Evolutionary conservation across 2,888 invertebrate species (phyloP).

Genomic region (Notocelia uddmanniana): DNA sequence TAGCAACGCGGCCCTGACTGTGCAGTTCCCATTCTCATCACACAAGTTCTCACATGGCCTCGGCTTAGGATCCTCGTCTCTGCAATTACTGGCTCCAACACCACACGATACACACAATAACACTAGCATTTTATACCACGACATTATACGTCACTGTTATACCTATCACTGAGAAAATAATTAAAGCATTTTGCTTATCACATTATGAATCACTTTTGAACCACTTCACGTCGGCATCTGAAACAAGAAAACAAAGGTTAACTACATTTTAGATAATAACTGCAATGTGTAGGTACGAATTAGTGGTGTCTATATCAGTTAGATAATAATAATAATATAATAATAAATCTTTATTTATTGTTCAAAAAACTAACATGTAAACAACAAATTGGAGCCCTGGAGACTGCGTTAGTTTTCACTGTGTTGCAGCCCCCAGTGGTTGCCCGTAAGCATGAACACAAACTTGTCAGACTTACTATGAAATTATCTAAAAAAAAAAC

Average conservation of each 20-base stretch:
- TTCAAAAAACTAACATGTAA: too few species aligned
- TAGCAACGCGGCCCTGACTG: conserved; percentile 88
- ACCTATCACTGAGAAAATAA: conserved; percentile 33
- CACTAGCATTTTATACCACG: conserved; percentile 61
- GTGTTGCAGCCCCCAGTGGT: too few species aligned
- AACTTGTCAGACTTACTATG: too few species aligned
- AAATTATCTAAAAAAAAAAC: too few species aligned
- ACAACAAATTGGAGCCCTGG: too few species aligned
- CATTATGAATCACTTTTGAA: conserved; percentile 16
- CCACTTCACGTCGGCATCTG: conserved; percentile 24
- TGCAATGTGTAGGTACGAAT: background rate
- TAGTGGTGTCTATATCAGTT: too few species aligned
- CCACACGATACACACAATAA: conserved; percentile 56
- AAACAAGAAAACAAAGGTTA: conserved; percentile 18
- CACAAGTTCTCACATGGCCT: conserved; percentile 82
- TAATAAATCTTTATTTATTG: too few species aligned
- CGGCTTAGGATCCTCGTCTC: conserved; percentile 67
- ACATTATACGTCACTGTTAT: conserved; percentile 62
- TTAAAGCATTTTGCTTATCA: conserved; percentile 18
- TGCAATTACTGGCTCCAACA: conserved; percentile 67
- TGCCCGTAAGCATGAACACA: too few species aligned
- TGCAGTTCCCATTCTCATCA: conserved; percentile 81
- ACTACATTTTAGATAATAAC: background rate
- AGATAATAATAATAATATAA: too few species aligned
- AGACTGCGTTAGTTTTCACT: too few species aligned